A percentile compares a stretch with the other conserved stretches of the same genome.
phyloP scores from a whole-genome alignment of 2,888 invertebrate genomes.

The Noctua janthina region DNA sequence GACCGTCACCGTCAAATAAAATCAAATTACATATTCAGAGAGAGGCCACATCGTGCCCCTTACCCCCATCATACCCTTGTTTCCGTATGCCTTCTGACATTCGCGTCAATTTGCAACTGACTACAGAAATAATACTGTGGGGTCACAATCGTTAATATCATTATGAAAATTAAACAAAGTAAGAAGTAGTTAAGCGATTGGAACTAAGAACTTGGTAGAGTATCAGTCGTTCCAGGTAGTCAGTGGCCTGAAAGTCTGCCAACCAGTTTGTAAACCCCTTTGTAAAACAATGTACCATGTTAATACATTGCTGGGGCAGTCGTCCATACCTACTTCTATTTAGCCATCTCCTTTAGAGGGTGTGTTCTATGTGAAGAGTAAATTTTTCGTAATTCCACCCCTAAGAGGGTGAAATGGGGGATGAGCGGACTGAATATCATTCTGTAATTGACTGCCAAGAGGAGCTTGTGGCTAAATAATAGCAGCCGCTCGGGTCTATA shows the following conservation, averaged over 20 bases:
- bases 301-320: no score
- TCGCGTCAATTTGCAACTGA: conserved; percentile 53
- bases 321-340: no score
- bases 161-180: background rate
- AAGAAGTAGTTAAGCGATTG: background rate
- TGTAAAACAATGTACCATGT: no score
- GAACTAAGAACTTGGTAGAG: background rate
- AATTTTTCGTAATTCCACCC: no score
- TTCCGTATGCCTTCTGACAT: conserved; percentile 51
- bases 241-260: background rate
- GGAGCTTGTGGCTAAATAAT: no score
- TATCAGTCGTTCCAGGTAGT: background rate
- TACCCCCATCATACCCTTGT: conserved; percentile 67
- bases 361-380: no score
- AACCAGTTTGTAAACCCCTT: background rate
- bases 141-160: background rate
- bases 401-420: no score
- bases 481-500: no score
- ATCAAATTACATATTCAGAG: conserved; percentile 70
- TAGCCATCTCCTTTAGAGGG: no score
- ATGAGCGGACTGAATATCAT: no score
- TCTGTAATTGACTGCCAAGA: no score
- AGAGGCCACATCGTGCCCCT: conserved; percentile 50
- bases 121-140: conserved; percentile 20
- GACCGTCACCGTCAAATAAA: conserved; percentile 62